Conservation (phyloP, 2,888 invertebrate genomes). For the Eumacrocentrus americanus region DNA sequence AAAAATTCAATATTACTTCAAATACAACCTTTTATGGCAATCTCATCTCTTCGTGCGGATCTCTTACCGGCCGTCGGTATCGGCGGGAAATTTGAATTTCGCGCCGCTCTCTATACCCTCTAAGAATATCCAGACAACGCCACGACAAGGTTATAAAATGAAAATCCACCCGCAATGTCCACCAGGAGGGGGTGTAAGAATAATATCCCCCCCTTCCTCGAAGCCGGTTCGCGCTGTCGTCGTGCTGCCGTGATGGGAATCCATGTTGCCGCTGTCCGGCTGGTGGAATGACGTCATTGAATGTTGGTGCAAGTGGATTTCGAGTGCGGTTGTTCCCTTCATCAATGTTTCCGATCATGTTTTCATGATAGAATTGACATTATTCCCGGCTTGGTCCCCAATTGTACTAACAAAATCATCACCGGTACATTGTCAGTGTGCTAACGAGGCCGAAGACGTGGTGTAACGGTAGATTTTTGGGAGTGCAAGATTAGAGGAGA, state of each 20-base stretch:
- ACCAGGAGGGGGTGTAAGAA: background rate
- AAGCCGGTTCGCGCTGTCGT: constrained; percentile 20
- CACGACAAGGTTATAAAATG: too few species aligned
- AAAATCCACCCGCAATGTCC: too few species aligned
- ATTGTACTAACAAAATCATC: background rate
- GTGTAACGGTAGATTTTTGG: constrained; percentile 2
- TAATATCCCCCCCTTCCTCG: background rate
- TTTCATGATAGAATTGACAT: constrained; percentile 36
- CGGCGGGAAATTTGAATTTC: too few species aligned
- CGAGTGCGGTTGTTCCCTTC: constrained; percentile 39
- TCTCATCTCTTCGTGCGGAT: too few species aligned
- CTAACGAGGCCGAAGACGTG: background rate
- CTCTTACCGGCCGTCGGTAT: too few species aligned
- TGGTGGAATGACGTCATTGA: constrained; percentile 52
- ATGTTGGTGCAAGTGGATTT: constrained; percentile 50
- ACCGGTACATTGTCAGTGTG: background rate
- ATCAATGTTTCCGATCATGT: constrained; percentile 46
- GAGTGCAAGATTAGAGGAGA: background rate
- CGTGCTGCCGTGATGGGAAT: constrained; percentile 37
- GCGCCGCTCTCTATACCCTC: too few species aligned
- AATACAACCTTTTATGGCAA: too few species aligned
- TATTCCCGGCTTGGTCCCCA: background rate
- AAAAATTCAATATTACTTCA: too few species aligned
- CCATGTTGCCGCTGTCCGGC: constrained; percentile 48
- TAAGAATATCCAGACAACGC: too few species aligned